phyloP scores from a whole-genome alignment of 2,797 vertebrate species.

The Hydrocynus forskahlii region DNA sequence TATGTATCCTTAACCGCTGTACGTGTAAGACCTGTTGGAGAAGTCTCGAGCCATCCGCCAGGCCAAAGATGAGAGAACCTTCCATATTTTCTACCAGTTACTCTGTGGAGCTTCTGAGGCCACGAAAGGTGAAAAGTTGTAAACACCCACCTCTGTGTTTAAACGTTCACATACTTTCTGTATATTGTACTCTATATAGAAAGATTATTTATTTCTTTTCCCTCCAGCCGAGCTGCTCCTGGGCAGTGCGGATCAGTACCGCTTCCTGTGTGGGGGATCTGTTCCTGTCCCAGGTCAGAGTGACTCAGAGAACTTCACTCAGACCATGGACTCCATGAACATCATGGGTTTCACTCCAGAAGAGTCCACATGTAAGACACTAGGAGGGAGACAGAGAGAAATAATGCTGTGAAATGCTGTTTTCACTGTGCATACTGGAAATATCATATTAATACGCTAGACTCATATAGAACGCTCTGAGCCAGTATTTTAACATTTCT shows the following conservation, averaged over 20 bases:
- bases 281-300: conserved; percentile 85
- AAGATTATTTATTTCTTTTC: background rate
- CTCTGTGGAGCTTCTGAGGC: conserved; percentile 82
- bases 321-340: conserved; percentile 91
- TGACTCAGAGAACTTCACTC: conserved; percentile 89
- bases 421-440: background rate
- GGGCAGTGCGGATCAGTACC: conserved; percentile 84
- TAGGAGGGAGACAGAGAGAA: background rate
- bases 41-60: conserved; percentile 88
- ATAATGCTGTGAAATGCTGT: background rate
- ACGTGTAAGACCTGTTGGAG: conserved; percentile 82
- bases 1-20: conserved; percentile 36
- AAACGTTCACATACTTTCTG: too few relatives aligned
- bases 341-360: conserved; percentile 90
- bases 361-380: conserved; percentile 80
- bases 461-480: too few relatives aligned
- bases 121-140: conserved; percentile 76
- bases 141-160: background rate
- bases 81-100: conserved; percentile 88
- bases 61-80: conserved; percentile 86
- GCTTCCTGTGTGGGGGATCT: conserved; percentile 87
- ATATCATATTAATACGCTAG: too few relatives aligned
- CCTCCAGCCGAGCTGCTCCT: conserved; percentile 85
- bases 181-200: background rate
- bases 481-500: too few relatives aligned